phyloP scores from a whole-genome alignment of 2,113 vertebrate genomes.

The Hypocryptadius cinnamomeus region DNA sequence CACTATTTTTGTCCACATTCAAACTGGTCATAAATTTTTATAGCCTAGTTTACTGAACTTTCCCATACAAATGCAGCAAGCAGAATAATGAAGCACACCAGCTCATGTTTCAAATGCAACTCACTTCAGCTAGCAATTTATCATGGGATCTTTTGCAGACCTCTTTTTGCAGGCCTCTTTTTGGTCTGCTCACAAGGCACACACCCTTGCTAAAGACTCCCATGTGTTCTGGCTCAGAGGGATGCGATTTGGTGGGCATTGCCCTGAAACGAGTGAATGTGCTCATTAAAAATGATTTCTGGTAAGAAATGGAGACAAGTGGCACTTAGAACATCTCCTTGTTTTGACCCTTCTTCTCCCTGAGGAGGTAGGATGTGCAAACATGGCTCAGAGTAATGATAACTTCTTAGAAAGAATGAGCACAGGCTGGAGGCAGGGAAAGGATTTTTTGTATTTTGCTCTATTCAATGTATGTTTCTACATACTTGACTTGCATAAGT shows the following conservation, averaged over 20 bases:
- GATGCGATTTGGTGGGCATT: background rate
- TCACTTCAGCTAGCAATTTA: conserved; percentile 57
- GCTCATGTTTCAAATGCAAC: conserved; percentile 56
- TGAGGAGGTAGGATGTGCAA: background rate
- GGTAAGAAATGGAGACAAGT: conserved; percentile 3
- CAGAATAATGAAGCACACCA: conserved; percentile 19
- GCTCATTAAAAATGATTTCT: conserved; percentile 70
- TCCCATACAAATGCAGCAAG: conserved; percentile 41
- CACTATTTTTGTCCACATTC: conserved; percentile 29
- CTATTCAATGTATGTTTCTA: background rate
- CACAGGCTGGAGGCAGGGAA: background rate
- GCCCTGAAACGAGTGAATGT: conserved; percentile 26
- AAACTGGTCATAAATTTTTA: conserved; percentile 27
- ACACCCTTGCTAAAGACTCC: conserved; percentile 47
- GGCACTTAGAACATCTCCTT: conserved; percentile 26
- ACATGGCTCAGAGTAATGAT: conserved; percentile 3
- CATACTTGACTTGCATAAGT: background rate
- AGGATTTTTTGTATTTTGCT: background rate
- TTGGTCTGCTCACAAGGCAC: background rate
- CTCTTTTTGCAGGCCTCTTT: conserved; percentile 65
- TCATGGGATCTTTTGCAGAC: conserved; percentile 40
- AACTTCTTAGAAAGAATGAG: background rate
- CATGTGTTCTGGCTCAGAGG: conserved; percentile 53
- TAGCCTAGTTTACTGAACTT: conserved; percentile 39
- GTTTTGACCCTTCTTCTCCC: conserved; percentile 48